A percentile compares a stretch with the other conserved stretches of the same genome.
Evolutionary conservation across 2,888 invertebrate species (phyloP).

Genomic region (Clepsis dumicolana): DNA sequence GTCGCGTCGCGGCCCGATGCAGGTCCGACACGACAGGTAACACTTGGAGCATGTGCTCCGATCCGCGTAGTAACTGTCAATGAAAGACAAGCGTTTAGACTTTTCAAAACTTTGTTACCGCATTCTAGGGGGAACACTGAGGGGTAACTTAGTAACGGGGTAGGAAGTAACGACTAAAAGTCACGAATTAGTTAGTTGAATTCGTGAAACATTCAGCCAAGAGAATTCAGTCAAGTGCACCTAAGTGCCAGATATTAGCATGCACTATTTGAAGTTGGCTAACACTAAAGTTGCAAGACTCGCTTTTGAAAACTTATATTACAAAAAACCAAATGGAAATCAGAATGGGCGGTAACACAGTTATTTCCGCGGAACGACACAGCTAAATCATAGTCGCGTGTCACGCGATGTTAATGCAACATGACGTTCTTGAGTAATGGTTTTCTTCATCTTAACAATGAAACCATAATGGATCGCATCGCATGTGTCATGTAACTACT

Average conservation of each 20-base stretch:
- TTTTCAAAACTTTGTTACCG: too few species aligned
- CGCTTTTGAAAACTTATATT: not conserved
- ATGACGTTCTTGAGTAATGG: slow-evolving; percentile 9
- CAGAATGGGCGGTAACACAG: not conserved
- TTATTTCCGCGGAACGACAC: slow-evolving; percentile 7
- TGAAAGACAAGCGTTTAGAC: slow-evolving; percentile 7
- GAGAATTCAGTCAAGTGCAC: too few species aligned
- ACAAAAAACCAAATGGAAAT: slow-evolving; percentile 22
- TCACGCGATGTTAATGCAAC: slow-evolving; percentile 10
- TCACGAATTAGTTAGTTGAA: too few species aligned
- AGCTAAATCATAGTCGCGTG: slow-evolving; percentile 6
- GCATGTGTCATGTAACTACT: slow-evolving; percentile 1
- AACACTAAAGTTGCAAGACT: not conserved
- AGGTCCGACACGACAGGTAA: slow-evolving; percentile 93
- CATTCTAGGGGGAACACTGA: too few species aligned
- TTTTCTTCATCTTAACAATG: slow-evolving; percentile 6
- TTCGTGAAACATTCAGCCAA: too few species aligned
- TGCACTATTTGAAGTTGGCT: too few species aligned
- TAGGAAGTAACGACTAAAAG: too few species aligned
- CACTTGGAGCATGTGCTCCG: slow-evolving; percentile 93
- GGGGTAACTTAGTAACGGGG: too few species aligned
- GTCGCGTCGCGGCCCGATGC: slow-evolving; percentile 93
- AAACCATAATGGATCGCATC: slow-evolving; percentile 2
- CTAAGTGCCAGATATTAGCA: too few species aligned
- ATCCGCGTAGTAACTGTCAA: slow-evolving; percentile 93